phyloP scores from a whole-genome alignment of 1,140 invertebrate genomes.

The Macrotrachela quadricornifera region DNA sequence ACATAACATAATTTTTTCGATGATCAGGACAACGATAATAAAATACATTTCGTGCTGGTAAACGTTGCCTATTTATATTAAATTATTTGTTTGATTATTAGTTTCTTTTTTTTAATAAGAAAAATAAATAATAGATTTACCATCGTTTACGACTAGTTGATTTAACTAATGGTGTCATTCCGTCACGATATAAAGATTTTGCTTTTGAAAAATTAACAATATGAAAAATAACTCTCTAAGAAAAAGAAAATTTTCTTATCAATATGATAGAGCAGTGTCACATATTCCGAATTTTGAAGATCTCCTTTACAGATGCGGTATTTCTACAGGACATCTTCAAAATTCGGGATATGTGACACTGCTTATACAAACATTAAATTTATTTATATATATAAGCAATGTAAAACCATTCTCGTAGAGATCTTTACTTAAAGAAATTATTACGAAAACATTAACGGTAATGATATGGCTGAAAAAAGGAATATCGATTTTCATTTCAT shows the following conservation, averaged over 20 bases:
- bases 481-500: too few species aligned
- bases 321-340: too few species aligned
- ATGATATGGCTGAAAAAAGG: too few species aligned
- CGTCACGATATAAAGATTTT: slow-evolving; percentile 60
- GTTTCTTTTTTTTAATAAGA: background rate
- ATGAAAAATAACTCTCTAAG: slow-evolving; percentile 79
- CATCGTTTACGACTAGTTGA: slow-evolving; percentile 70
- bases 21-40: slow-evolving; percentile 76
- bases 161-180: slow-evolving; percentile 77
- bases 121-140: slow-evolving; percentile 37
- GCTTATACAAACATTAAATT: too few species aligned
- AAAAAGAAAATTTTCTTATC: slow-evolving; percentile 14
- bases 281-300: too few species aligned
- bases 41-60: slow-evolving; percentile 64
- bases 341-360: background rate
- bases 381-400: too few species aligned
- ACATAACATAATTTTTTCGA: slow-evolving; percentile 70
- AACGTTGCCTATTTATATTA: slow-evolving; percentile 44
- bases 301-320: too few species aligned
- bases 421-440: too few species aligned
- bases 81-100: too few species aligned
- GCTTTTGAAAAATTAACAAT: slow-evolving; percentile 86
- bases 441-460: too few species aligned
- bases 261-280: too few species aligned
- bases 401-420: too few species aligned